Percentiles rank a stretch among this genome's conserved stretches.
Evolutionary conservation across 2,113 vertebrate species (phyloP).

Genomic region (Alligator mississippiensis): DNA sequence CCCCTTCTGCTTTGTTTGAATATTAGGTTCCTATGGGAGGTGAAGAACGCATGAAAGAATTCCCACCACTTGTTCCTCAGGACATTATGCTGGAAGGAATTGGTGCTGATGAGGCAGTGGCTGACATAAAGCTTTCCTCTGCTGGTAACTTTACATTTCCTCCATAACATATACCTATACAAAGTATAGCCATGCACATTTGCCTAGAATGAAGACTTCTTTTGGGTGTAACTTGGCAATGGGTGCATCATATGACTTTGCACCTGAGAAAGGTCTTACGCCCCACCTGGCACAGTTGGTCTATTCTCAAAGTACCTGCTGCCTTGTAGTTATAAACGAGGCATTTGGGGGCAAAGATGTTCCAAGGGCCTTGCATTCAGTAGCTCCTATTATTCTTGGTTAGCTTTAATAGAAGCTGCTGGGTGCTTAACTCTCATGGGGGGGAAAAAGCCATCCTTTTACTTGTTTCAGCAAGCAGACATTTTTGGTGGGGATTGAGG

Average conservation of each 20-base stretch:
- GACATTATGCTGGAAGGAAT: conserved; percentile 85
- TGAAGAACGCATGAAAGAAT: conserved; percentile 88
- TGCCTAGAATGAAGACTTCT: neutral
- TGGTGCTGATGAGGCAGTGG: conserved; percentile 80
- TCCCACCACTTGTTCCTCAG: conserved; percentile 85
- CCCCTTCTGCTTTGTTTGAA: neutral
- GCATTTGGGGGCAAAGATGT: neutral
- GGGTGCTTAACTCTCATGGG: neutral
- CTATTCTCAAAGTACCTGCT: neutral
- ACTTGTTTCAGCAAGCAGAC: neutral
- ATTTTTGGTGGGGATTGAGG: no score
- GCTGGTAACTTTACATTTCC: conserved; percentile 83
- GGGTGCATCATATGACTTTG: neutral
- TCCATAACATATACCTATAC: neutral
- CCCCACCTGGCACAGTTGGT: neutral
- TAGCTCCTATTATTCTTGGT: neutral
- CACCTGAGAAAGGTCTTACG: neutral
- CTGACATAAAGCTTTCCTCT: conserved; percentile 94
- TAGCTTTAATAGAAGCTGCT: neutral
- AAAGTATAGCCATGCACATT: neutral
- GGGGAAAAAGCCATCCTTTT: neutral
- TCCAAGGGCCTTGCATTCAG: neutral
- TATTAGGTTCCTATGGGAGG: conserved; percentile 90
- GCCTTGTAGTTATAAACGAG: neutral
- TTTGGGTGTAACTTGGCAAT: neutral